Percentiles rank a stretch among this genome's conserved stretches.
phyloP scores from a whole-genome alignment of 1,140 invertebrate genomes.

The Drosophila quadrilineata region DNA sequence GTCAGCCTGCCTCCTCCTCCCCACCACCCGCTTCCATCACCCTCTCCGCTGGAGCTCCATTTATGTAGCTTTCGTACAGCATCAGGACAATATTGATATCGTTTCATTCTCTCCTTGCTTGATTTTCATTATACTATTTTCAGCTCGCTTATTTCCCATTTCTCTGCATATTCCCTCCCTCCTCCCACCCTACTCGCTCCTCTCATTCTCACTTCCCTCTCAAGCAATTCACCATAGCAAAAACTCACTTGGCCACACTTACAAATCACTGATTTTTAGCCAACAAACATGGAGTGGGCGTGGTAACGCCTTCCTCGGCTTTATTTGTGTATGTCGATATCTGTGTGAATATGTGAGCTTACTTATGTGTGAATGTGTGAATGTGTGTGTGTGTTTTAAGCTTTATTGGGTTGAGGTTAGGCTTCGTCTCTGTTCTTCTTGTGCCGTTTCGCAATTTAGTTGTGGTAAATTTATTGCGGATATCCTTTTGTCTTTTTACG shows the following conservation, averaged over 20 bases:
- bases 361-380: constrained; percentile 7
- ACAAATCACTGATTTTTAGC: constrained; percentile 72
- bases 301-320: constrained; percentile 39
- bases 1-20: constrained; percentile 34
- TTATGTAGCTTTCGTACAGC: no score
- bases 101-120: constrained; percentile 62
- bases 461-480: constrained; percentile 72
- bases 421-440: no score
- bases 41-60: no score
- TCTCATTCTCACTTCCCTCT: not conserved
- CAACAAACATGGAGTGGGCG: constrained; percentile 65
- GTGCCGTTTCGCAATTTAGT: constrained; percentile 56
- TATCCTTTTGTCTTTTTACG: constrained; percentile 62
- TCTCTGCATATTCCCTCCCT: not conserved
- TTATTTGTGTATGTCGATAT: constrained; percentile 18
- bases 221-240: constrained; percentile 7
- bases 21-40: not conserved
- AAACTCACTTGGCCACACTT: constrained; percentile 60
- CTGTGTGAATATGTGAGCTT: constrained; percentile 8
- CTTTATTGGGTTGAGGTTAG: constrained; percentile 23
- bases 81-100: constrained; percentile 71
- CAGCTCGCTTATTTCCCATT: constrained; percentile 23
- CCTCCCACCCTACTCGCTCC: not conserved
- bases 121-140: constrained; percentile 74
- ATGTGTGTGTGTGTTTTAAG: not conserved